A percentile compares a stretch with the other conserved stretches of the same genome.
Evolutionary conservation across 2,888 invertebrate genomes (phyloP).

Genomic region (Serrognathus titanus): DNA sequence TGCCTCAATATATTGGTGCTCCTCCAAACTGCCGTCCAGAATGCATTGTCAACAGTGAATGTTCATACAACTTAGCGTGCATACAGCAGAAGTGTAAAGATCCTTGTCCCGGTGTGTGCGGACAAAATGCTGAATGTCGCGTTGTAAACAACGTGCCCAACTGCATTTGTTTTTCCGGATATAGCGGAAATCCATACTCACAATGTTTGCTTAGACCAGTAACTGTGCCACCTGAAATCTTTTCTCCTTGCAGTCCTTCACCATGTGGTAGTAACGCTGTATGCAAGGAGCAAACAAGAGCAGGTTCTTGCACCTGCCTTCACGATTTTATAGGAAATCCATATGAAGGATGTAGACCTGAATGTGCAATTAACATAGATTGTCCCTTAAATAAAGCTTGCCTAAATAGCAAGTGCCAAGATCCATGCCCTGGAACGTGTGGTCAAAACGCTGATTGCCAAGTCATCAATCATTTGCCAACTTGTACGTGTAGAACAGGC

Average conservation of each 20-base stretch:
- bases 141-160: conserved; percentile 67
- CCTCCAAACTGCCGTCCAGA: conserved; percentile 77
- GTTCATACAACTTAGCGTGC: conserved; percentile 59
- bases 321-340: conserved; percentile 65
- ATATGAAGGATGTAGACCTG: conserved; percentile 69
- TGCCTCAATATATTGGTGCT: conserved; percentile 62
- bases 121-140: conserved; percentile 59
- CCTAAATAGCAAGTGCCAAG: conserved; percentile 64
- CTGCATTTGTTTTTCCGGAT: conserved; percentile 56
- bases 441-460: conserved; percentile 69
- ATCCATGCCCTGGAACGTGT: conserved; percentile 73
- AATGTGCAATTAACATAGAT: conserved; percentile 69
- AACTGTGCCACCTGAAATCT: conserved; percentile 42
- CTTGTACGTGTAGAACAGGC: conserved; percentile 63
- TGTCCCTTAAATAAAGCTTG: conserved; percentile 71
- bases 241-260: conserved; percentile 62
- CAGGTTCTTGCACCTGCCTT: conserved; percentile 64
- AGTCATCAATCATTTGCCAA: conserved; percentile 74
- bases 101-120: conserved; percentile 64
- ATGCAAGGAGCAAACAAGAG: conserved; percentile 60
- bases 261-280: conserved; percentile 65
- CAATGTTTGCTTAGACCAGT: conserved; percentile 45
- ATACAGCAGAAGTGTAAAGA: conserved; percentile 65
- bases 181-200: conserved; percentile 64
- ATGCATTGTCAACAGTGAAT: conserved; percentile 68